Evolutionary conservation across 2,113 vertebrate genomes (phyloP).

Genomic region (Pygoscelis adeliae): DNA sequence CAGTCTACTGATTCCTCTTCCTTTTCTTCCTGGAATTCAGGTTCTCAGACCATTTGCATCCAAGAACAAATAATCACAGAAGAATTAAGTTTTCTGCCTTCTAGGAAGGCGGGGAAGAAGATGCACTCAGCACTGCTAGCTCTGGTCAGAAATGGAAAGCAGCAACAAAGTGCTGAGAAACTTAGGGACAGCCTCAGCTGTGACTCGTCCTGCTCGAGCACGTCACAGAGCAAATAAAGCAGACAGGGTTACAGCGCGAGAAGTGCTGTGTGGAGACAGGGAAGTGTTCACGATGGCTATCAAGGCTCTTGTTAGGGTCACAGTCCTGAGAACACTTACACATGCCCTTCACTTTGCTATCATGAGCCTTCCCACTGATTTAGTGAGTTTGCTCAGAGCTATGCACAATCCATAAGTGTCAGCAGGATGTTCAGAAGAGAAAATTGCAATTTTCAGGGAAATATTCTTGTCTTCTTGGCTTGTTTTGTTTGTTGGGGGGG

Average conservation of each 20-base stretch:
- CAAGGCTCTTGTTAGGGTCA: neutral
- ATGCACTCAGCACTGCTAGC: neutral
- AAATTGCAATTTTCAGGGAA: neutral
- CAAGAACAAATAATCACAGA: neutral
- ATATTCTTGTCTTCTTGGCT: neutral
- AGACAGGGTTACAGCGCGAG: neutral
- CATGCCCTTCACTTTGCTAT: neutral
- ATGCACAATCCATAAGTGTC: neutral
- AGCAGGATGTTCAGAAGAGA: neutral
- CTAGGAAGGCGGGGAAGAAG: neutral
- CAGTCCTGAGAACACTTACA: neutral
- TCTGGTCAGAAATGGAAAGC: neutral
- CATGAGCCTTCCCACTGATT: neutral
- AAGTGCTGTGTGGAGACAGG: neutral
- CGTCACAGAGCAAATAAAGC: neutral
- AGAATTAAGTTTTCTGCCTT: neutral
- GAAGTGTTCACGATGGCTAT: neutral
- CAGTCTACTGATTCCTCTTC: neutral
- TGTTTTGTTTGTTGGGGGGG: neutral
- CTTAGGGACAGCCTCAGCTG: neutral
- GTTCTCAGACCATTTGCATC: fast-evolving
- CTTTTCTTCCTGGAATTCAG: neutral
- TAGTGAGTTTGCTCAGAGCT: neutral
- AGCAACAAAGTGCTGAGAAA: neutral
- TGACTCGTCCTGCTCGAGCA: neutral